phyloP scores from a whole-genome alignment of 2,888 invertebrate species.

The Sussaba pulchella region DNA sequence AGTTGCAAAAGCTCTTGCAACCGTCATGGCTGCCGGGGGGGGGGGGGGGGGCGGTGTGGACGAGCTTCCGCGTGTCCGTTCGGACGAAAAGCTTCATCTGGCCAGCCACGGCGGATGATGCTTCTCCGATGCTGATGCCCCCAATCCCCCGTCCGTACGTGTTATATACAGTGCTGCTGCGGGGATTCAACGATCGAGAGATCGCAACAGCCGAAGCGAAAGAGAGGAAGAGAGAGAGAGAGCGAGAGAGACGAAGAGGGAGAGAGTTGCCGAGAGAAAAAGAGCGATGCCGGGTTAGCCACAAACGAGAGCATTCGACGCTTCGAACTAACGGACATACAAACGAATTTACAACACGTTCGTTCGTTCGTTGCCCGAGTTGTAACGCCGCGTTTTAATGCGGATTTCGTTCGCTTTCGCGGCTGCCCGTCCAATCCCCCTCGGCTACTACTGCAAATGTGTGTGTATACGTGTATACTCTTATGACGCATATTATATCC shows the following conservation, averaged over 20 bases:
- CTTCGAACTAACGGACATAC: conserved; percentile 24
- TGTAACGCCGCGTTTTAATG: conserved; percentile 32
- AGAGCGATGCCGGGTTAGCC: conserved; percentile 25
- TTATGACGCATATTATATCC: not conserved
- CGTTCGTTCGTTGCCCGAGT: conserved; percentile 4
- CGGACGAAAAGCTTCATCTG: not conserved
- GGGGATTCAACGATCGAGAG: conserved; percentile 30
- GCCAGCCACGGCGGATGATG: not conserved
- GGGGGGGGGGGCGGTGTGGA: not conserved
- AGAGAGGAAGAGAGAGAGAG: not conserved
- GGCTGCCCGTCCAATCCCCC: conserved; percentile 18
- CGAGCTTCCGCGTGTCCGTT: conserved; percentile 1
- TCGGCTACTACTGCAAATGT: not conserved
- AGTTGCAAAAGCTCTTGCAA: conserved; percentile 42
- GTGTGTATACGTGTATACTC: not conserved
- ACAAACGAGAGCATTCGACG: conserved; percentile 50
- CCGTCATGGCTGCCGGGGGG: not conserved
- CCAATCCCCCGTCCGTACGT: conserved; percentile 11
- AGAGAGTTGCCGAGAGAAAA: conserved; percentile 1
- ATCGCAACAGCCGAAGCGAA: not conserved
- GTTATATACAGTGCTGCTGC: conserved; percentile 12
- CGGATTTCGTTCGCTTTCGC: conserved; percentile 43
- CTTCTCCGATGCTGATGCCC: conserved; percentile 11
- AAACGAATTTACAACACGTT: conserved; percentile 23
- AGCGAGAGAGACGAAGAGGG: not conserved